Evolutionary conservation across 2,888 invertebrate species (phyloP).

Genomic region (Limnephilus lunatus): DNA sequence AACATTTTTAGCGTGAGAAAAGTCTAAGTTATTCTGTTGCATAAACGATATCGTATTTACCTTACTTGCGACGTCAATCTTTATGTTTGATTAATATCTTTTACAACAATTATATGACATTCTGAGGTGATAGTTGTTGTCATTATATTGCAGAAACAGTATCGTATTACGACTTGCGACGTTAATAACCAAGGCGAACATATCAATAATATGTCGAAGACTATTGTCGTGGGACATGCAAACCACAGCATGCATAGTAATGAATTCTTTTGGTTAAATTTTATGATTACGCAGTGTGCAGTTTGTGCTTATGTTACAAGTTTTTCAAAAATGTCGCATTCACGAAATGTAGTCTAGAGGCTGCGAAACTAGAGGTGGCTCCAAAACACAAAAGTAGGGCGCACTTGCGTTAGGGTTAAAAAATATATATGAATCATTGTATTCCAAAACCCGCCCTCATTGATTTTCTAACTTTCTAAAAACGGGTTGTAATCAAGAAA

Average conservation of each 20-base stretch:
- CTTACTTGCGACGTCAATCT: background rate
- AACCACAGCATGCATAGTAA: background rate
- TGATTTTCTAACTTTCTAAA: no score
- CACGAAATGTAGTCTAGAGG: no score
- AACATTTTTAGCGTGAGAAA: no score
- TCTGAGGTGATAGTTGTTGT: background rate
- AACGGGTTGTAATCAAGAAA: no score
- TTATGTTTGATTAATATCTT: background rate
- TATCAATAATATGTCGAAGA: background rate
- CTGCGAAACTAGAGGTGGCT: no score
- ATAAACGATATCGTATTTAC: background rate
- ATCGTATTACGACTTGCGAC: background rate
- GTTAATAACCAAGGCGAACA: background rate
- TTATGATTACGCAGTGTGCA: no score
- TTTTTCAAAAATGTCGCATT: no score
- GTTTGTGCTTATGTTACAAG: no score
- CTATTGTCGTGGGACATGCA: background rate
- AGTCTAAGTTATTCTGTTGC: background rate
- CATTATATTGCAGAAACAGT: background rate
- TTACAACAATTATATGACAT: background rate
- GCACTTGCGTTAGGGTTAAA: no score
- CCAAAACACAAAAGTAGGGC: no score
- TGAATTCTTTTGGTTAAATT: background rate
- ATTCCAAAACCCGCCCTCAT: no score
- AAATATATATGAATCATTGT: no score